These are phyloP conservation scores for Agrotis segetum DNA, from an alignment of 2,888 invertebrate genomes.

Conservation along the genomic window DNA sequence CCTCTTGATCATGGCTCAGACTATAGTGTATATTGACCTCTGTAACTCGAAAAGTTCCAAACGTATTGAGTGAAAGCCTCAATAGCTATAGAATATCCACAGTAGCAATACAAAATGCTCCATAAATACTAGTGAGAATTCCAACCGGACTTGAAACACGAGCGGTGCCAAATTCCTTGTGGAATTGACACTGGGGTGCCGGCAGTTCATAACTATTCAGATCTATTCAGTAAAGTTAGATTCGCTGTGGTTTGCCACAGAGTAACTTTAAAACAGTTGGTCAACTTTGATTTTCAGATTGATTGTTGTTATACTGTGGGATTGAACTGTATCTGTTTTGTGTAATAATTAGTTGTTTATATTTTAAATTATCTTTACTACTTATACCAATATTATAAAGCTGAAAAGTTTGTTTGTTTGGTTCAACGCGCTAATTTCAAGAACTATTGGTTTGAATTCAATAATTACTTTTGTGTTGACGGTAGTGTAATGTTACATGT, in stretches of 20 bases:
- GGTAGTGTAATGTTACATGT: too few relatives aligned
- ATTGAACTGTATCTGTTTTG: too few relatives aligned
- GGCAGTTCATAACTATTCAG: slow-evolving; percentile 26
- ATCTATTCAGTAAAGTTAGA: slow-evolving; percentile 26
- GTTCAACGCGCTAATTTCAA: too few relatives aligned
- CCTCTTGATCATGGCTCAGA: too few relatives aligned
- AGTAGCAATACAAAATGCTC: background rate
- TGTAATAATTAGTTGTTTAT: too few relatives aligned
- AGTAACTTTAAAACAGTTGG: background rate
- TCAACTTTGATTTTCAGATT: slow-evolving; percentile 1
- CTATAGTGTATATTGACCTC: too few relatives aligned
- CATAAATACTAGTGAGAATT: slow-evolving; percentile 22
- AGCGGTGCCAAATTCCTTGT: slow-evolving; percentile 47
- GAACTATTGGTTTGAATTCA: too few relatives aligned
- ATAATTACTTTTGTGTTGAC: too few relatives aligned
- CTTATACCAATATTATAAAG: too few relatives aligned
- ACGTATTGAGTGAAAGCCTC: background rate
- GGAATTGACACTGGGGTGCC: slow-evolving; percentile 38
- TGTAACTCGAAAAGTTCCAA: background rate
- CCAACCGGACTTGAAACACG: background rate
- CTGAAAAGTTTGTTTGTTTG: too few relatives aligned
- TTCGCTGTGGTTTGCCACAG: slow-evolving; percentile 2
- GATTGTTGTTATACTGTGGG: background rate
- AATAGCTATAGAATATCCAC: background rate
- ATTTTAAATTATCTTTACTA: too few relatives aligned